Percentiles rank a stretch among this genome's conserved stretches.
These are phyloP conservation scores for Abramis brama DNA, from an alignment of 2,113 vertebrate genomes.

Conservation along the genomic window DNA sequence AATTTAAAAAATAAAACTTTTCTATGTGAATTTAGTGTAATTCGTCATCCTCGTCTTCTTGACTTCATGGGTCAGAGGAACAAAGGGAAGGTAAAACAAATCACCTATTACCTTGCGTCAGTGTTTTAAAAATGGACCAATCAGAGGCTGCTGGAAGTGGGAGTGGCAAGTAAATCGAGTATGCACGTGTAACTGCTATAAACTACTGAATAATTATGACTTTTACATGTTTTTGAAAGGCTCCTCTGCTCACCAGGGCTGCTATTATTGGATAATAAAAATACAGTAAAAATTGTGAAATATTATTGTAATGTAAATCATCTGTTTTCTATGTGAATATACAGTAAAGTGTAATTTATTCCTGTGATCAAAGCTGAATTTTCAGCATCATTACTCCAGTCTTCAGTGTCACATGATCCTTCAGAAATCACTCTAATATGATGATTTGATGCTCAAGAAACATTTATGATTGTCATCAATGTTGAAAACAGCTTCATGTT, in stretches of 20 bases:
- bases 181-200: not conserved
- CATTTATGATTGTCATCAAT: too few species aligned
- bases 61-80: slow-evolving; percentile 58
- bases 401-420: not conserved
- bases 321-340: not conserved
- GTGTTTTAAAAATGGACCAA: not conserved
- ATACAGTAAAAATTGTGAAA: not conserved
- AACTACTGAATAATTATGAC: not conserved
- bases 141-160: not conserved
- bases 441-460: not conserved
- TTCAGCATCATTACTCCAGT: not conserved
- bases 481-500: not conserved
- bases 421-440: not conserved
- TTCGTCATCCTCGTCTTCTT: slow-evolving; percentile 85
- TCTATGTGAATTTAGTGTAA: too few species aligned
- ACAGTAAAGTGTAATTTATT: not conserved
- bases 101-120: not conserved
- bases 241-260: not conserved
- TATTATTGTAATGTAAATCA: not conserved
- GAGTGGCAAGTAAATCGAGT: not conserved
- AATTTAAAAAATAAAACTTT: too few species aligned
- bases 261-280: not conserved
- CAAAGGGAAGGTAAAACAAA: slow-evolving; percentile 46
- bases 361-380: not conserved
- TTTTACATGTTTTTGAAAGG: not conserved